Conservation (phyloP, 2,888 invertebrate genomes). For the Cenopis cana region DNA sequence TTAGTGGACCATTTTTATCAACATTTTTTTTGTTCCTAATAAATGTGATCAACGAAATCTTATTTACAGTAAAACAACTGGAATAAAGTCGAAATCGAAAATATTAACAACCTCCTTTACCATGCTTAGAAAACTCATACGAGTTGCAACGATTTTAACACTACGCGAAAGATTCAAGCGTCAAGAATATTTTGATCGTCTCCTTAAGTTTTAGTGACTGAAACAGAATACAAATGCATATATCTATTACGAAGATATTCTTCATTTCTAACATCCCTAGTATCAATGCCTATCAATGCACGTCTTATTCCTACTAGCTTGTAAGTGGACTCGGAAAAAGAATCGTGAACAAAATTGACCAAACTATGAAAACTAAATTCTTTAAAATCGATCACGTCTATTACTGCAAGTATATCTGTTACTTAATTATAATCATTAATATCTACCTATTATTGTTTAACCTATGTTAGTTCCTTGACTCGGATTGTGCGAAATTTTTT, state of each 20-base stretch:
- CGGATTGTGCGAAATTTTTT: slow-evolving; percentile 81
- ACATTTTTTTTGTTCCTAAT: slow-evolving; percentile 72
- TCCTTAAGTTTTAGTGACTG: slow-evolving; percentile 25
- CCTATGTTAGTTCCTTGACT: slow-evolving; percentile 79
- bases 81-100: slow-evolving; percentile 55
- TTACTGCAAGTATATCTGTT: slow-evolving; percentile 58
- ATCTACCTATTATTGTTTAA: slow-evolving; percentile 70
- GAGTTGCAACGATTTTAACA: slow-evolving; percentile 44
- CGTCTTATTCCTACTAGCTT: slow-evolving; percentile 23
- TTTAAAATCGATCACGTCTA: slow-evolving; percentile 52
- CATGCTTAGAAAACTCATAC: slow-evolving; percentile 42
- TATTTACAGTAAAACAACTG: slow-evolving; percentile 71
- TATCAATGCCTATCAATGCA: slow-evolving; percentile 26
- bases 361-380: slow-evolving; percentile 32
- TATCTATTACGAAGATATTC: slow-evolving; percentile 14
- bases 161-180: slow-evolving; percentile 40
- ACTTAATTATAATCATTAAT: slow-evolving; percentile 61
- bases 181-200: slow-evolving; percentile 29
- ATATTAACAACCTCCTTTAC: slow-evolving; percentile 51
- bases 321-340: slow-evolving; percentile 25
- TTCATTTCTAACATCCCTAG: slow-evolving; percentile 15
- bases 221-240: slow-evolving; percentile 20
- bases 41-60: slow-evolving; percentile 68
- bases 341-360: slow-evolving; percentile 33
- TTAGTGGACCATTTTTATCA: slow-evolving; percentile 80